Evolutionary conservation across 2,797 vertebrate genomes (phyloP).

Genomic region (Scyliorhinus canicula): DNA sequence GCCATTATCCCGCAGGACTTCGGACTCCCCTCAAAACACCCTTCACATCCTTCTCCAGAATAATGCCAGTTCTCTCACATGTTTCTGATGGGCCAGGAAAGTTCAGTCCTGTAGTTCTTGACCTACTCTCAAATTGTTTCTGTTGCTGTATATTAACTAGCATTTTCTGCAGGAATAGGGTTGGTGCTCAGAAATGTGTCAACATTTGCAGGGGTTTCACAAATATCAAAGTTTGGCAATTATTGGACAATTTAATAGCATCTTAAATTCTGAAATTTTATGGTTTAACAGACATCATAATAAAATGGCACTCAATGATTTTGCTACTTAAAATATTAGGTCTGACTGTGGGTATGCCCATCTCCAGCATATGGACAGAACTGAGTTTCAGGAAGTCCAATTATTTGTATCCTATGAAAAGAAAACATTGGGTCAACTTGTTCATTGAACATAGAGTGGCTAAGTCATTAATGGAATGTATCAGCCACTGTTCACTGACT

Average conservation of each 20-base stretch:
- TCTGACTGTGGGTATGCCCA: not conserved
- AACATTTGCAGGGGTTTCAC: not conserved
- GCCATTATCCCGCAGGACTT: no score
- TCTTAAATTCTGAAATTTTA: not conserved
- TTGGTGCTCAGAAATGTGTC: not conserved
- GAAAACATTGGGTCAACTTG: not conserved
- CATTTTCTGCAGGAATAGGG: not conserved
- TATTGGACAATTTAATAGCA: not conserved
- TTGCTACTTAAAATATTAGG: not conserved
- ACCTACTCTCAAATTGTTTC: not conserved
- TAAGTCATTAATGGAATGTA: constrained; percentile 1
- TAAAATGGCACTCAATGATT: not conserved
- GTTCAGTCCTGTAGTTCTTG: not conserved
- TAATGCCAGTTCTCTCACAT: no score
- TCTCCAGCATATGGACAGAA: not conserved
- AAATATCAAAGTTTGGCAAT: not conserved
- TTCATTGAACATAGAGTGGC: not conserved
- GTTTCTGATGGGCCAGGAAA: no score
- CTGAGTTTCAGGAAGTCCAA: not conserved
- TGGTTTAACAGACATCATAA: not conserved
- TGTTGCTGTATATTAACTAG: not conserved
- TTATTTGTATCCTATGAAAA: constrained; percentile 28
- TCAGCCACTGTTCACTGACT: not conserved
- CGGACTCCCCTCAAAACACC: no score
- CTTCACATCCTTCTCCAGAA: no score